phyloP scores from a whole-genome alignment of 64 coral and sea anemone species.

The Montipora foliosa region DNA sequence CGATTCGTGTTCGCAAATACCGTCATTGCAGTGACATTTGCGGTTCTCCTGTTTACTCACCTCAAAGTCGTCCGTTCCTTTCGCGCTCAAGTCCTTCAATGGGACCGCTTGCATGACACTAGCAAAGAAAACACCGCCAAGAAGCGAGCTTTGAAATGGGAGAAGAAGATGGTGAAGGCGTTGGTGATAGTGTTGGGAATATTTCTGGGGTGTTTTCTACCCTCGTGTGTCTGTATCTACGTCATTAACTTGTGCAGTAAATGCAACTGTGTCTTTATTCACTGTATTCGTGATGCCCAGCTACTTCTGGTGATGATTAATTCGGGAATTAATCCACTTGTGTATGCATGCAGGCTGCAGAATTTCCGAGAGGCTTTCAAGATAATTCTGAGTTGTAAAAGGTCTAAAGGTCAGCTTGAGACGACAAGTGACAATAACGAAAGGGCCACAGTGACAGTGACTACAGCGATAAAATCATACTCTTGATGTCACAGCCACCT shows the following conservation, averaged over 20 bases:
- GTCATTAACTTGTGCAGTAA: slow-evolving; percentile 77
- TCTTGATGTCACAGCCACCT: no score
- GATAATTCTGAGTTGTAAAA: not conserved
- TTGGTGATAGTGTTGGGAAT: slow-evolving; percentile 66
- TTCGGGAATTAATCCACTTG: slow-evolving; percentile 73
- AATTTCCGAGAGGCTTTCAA: slow-evolving; percentile 67
- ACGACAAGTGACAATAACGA: not conserved
- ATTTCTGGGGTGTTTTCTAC: slow-evolving; percentile 74
- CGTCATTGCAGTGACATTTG: slow-evolving; percentile 62
- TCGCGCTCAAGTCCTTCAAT: slow-evolving; percentile 37
- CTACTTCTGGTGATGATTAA: slow-evolving; percentile 68
- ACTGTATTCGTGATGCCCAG: slow-evolving; percentile 72
- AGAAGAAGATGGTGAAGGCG: slow-evolving; percentile 80
- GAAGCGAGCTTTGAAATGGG: slow-evolving; percentile 61
- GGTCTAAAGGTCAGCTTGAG: not conserved
- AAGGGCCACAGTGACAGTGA: not conserved
- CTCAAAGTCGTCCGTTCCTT: slow-evolving; percentile 72
- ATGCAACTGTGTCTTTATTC: slow-evolving; percentile 73
- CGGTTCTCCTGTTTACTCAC: slow-evolving; percentile 72
- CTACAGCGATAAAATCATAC: not conserved
- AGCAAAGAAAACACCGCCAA: slow-evolving; percentile 51
- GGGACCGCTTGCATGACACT: slow-evolving; percentile 58
- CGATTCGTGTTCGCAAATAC: slow-evolving; percentile 64
- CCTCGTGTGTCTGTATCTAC: slow-evolving; percentile 73
- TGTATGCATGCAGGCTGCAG: slow-evolving; percentile 74